Percentiles rank a stretch among this genome's conserved stretches.
These are phyloP conservation scores for Aleiodes leptofemur DNA, from an alignment of 2,888 invertebrate species.

Conservation along the genomic window DNA sequence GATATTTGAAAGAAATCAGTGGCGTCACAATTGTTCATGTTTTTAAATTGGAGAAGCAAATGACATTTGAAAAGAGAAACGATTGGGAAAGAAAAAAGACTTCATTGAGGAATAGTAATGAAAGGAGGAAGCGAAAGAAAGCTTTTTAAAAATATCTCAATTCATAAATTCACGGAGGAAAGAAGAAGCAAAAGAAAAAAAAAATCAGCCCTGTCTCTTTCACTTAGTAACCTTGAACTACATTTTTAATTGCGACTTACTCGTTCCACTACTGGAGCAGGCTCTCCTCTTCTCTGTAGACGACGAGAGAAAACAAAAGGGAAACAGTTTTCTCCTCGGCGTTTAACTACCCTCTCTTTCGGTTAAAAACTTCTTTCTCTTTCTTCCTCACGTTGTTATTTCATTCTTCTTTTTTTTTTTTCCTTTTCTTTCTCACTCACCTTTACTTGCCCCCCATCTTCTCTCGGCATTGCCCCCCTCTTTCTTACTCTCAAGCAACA, in stretches of 20 bases:
- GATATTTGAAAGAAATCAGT: constrained; percentile 42
- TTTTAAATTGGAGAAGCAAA: constrained; percentile 21
- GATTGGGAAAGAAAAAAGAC: constrained; percentile 34
- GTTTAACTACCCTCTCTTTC: constrained; percentile 47
- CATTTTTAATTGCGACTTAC: constrained; percentile 74
- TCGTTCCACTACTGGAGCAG: too few relatives aligned
- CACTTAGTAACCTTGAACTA: constrained; percentile 71
- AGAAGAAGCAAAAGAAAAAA: background rate
- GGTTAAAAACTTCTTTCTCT: constrained; percentile 48
- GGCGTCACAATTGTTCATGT: constrained; percentile 33
- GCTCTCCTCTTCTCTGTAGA: too few relatives aligned
- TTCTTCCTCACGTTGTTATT: constrained; percentile 57
- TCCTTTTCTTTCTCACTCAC: constrained; percentile 55
- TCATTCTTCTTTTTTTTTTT: too few relatives aligned
- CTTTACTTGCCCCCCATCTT: constrained; percentile 54
- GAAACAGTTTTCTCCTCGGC: constrained; percentile 71
- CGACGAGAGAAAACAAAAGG: constrained; percentile 72
- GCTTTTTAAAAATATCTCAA: background rate
- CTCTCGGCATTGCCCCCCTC: constrained; percentile 55
- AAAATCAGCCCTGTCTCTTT: too few relatives aligned
- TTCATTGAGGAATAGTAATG: constrained; percentile 35
- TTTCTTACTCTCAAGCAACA: constrained; percentile 71
- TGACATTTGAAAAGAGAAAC: constrained; percentile 27
- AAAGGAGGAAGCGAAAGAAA: constrained; percentile 3
- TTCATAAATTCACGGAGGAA: constrained; percentile 9